Evolutionary conservation across 2,888 invertebrate genomes (phyloP).

Genomic region (Agrilus cyanescens): DNA sequence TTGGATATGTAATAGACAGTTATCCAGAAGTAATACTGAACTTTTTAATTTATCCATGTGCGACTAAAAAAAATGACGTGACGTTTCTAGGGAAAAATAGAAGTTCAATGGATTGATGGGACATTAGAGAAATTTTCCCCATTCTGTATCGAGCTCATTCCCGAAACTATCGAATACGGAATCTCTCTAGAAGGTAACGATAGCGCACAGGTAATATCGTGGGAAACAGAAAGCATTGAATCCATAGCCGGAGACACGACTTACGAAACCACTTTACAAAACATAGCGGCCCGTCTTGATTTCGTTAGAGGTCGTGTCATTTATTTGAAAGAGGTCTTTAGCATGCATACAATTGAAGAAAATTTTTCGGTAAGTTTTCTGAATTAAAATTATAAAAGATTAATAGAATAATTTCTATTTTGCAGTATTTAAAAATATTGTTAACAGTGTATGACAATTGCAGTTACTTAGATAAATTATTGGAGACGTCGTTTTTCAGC

Average conservation of each 20-base stretch:
- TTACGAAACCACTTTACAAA: constrained; percentile 37
- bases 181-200: constrained; percentile 51
- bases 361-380: constrained; percentile 48
- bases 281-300: constrained; percentile 54
- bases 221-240: constrained; percentile 68
- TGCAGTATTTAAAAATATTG: constrained; percentile 63
- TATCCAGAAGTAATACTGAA: constrained; percentile 54
- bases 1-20: constrained; percentile 80
- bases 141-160: constrained; percentile 58
- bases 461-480: constrained; percentile 71
- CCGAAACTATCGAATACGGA: constrained; percentile 63
- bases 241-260: constrained; percentile 43
- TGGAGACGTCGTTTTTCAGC: constrained; percentile 72
- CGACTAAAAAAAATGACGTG: background rate
- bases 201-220: constrained; percentile 49
- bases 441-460: constrained; percentile 77
- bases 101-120: constrained; percentile 89
- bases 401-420: constrained; percentile 13
- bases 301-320: constrained; percentile 31
- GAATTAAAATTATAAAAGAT: background rate
- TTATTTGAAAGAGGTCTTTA: constrained; percentile 64
- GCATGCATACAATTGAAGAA: constrained; percentile 61
- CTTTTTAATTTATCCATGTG: too few relatives aligned
- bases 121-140: constrained; percentile 84
- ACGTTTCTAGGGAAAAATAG: constrained; percentile 50